A percentile compares a stretch with the other conserved stretches of the same genome.
phyloP scores from a whole-genome alignment of 2,888 invertebrate species.

The Pachliopta kotzebuea region DNA sequence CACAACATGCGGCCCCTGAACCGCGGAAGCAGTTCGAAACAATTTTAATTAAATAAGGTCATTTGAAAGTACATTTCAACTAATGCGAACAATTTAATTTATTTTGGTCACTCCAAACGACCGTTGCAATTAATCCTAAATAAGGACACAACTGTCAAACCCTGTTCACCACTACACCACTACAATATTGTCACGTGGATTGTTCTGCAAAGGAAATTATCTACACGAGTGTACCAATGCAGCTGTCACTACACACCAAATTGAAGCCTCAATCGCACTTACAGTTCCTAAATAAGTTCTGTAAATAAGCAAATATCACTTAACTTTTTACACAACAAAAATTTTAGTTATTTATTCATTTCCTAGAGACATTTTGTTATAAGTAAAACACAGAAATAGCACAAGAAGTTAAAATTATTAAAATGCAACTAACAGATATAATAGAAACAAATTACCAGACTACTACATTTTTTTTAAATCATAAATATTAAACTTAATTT shows the following conservation, averaged over 20 bases:
- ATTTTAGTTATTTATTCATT: too few species aligned
- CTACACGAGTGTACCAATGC: slow-evolving; percentile 23
- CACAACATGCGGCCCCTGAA: neutral
- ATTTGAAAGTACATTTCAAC: neutral
- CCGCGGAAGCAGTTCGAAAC: neutral
- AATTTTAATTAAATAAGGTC: neutral
- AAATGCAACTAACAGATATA: too few species aligned
- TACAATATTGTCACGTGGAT: slow-evolving; percentile 21
- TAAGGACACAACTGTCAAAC: slow-evolving; percentile 12
- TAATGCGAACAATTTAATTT: neutral
- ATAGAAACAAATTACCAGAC: too few species aligned
- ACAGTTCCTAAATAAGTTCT: neutral
- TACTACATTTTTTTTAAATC: too few species aligned
- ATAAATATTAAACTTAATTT: too few species aligned
- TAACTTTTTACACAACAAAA: too few species aligned
- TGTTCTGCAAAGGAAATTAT: slow-evolving; percentile 28
- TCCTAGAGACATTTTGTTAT: too few species aligned
- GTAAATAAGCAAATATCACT: neutral
- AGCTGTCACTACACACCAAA: slow-evolving; percentile 29
- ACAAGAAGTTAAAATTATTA: too few species aligned
- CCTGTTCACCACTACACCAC: slow-evolving; percentile 11
- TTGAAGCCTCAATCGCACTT: slow-evolving; percentile 7
- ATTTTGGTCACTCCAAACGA: neutral
- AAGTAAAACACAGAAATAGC: too few species aligned
- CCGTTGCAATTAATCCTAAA: slow-evolving; percentile 14